Conservation (phyloP, 2,113 vertebrate genomes). For the Gymnogyps californianus region DNA sequence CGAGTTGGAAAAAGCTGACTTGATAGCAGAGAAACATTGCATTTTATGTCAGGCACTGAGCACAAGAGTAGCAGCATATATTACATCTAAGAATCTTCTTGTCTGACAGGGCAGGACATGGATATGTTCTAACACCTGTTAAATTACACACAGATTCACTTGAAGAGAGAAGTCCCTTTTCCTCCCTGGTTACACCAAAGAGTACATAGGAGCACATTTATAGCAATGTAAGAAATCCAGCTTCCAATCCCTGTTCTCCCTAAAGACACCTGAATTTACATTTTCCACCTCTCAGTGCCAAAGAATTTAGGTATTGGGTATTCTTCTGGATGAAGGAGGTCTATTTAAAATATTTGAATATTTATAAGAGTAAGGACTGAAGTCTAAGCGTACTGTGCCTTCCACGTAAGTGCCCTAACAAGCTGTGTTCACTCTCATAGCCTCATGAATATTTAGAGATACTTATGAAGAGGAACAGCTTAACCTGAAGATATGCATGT, state of each 20-base stretch:
- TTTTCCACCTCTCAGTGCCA: not conserved
- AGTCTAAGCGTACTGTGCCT: not conserved
- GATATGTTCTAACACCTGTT: not conserved
- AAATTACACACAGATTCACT: not conserved
- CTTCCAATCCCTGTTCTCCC: not conserved
- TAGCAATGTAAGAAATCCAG: not conserved
- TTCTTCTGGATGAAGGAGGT: not conserved
- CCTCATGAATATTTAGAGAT: not conserved
- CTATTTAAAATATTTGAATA: not conserved
- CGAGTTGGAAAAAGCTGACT: not conserved
- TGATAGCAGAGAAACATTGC: not conserved
- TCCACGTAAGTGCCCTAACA: not conserved
- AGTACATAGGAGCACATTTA: not conserved
- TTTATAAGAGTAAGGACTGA: not conserved
- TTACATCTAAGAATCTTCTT: fast-evolving
- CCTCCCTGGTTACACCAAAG: not conserved
- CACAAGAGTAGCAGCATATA: not conserved
- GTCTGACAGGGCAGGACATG: not conserved
- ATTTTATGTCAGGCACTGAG: not conserved
- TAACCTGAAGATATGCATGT: not conserved
- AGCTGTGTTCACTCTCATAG: not conserved
- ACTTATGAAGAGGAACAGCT: not conserved
- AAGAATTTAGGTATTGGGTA: not conserved
- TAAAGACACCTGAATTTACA: not conserved
- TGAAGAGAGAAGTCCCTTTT: not conserved